Evolutionary conservation across 1,140 invertebrate species (phyloP), one percentile per base, ranked within the genome.

Genomic region (Chironomus tepperi): DNA sequence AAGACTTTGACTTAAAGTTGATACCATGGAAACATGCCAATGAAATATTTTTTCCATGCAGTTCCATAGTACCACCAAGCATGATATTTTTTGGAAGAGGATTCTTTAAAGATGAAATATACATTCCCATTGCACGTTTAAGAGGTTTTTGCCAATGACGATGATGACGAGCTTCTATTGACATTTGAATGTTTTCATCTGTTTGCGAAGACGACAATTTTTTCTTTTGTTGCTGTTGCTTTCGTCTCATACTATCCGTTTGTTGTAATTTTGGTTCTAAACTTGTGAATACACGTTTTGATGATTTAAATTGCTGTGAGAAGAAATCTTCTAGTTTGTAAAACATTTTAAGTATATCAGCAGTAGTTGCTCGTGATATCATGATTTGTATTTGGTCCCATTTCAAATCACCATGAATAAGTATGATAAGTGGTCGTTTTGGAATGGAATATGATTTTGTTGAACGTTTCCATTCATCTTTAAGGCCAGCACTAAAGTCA

Each of bases 321-420:
- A 98, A 98, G 84, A 98, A 99, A 84, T 98, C 96, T 79, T 98
- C 96, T 8, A 98, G 85, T 82, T 98, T 98, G 74, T 93, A 91
- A 79, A 93, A 95, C 93, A 98, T 98, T 84, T 98, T 98, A 2
- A 98, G 84, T 19, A 98, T 84, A 84, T 99, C 97, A 0, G 96
- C 94, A 0, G 96, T 98, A 0, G 97, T 98, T 24, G 95, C 97
- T 82, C 96, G 93, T 15, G 93, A 96, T 78, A 99, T 98, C 88
- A 98, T 92, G 21, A 98, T 87, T 84, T 99, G 96, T 65, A 82
- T 21, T 82, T 97, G 95, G 80, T 98, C 95, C 97, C 96, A 99
- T 64, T 87, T 88, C 47, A 99, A 84, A 78, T 95, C 93, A 16
- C 95, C 95, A 81, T 98, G 93, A 79, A 97, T 91, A 79, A 98